Base-by-base conservation (phyloP, 2,888 invertebrate genomes). In the Polydesmus complanatus region DNA sequence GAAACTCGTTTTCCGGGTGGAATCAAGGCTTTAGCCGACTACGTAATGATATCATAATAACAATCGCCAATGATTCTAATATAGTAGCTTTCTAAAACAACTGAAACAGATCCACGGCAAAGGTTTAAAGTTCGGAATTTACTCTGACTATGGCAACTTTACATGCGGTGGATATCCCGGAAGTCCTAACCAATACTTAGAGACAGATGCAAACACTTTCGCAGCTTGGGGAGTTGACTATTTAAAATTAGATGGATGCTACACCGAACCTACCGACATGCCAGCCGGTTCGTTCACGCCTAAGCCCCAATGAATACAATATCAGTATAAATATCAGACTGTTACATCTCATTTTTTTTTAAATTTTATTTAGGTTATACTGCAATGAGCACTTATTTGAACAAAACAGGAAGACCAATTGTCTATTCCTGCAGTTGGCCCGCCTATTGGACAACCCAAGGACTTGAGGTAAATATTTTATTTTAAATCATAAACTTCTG, bases 381-480 rank as follows among this genome's bases (percentile, higher is more conserved):
- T 8, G 68, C 69, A 23, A 76, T 79, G 75, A 73, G 71, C 27
- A 65, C 69, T 26, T 73, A 68, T 56, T 68, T 79, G 54, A 78
- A 79, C 66, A 66, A 68, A 57, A 78, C 78, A 22, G 76, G 76
- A 2, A 68, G 77, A 56, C 75, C 73, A 1, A 78, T 79, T 61
- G 69, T 78, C n/a, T 79, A 75, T 67, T 74, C 77, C 1, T 79
- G 79, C 66, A 75, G 75, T 62, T 79, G 78, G 78, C 78, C 79
- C 5, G 75, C 74, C 11, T 79, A 79, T 64, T 65, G 66, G 56
- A 53, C 49, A 3, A 23, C 21, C 21, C 22, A 51, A 54, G 58
- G 49, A 21, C 49, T 57, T 19, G 27, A 47, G 8, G 62, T 55
- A 27, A 48, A 53, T 54, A 1, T 48, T 14, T 5, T 5, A 26